These are phyloP conservation scores for Muscidifurax raptorellus DNA, from an alignment of 1,140 invertebrate species.

Conservation along the genomic window DNA sequence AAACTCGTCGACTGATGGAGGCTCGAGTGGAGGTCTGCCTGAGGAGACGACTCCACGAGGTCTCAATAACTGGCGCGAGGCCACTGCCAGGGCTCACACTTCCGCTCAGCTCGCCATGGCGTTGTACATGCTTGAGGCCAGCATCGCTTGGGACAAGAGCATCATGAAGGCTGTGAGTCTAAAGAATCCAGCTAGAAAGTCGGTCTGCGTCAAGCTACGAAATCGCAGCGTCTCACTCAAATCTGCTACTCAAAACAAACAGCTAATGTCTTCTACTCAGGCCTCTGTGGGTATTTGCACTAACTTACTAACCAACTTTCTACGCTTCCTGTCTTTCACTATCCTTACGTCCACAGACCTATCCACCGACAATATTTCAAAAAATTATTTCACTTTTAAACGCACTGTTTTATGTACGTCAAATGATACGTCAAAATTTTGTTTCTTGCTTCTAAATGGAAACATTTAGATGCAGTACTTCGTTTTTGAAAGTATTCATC, in stretches of 20 bases:
- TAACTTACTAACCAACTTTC: conserved; percentile 70
- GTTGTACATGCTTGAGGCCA: conserved; percentile 91
- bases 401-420: conserved; percentile 13
- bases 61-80: conserved; percentile 91
- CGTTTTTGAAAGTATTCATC: not conserved
- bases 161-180: conserved; percentile 98
- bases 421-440: not conserved
- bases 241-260: conserved; percentile 72
- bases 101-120: conserved; percentile 94
- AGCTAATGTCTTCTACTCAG: conserved; percentile 72
- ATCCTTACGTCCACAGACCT: conserved; percentile 29
- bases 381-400: conserved; percentile 19
- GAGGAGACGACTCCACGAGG: conserved; percentile 79
- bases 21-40: conserved; percentile 57
- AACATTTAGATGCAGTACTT: conserved; percentile 15
- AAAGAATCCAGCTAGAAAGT: conserved; percentile 72
- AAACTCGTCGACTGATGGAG: conserved; percentile 64
- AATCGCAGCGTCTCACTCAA: conserved; percentile 72
- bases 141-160: conserved; percentile 98
- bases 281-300: conserved; percentile 74
- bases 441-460: conserved; percentile 3
- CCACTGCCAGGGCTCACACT: conserved; percentile 86
- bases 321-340: conserved; percentile 52
- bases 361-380: not conserved
- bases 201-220: conserved; percentile 71